Percentiles rank a stretch among this genome's conserved stretches.
Evolutionary conservation across 2,113 vertebrate species (phyloP).

Genomic region (Gracilinanus agilis): DNA sequence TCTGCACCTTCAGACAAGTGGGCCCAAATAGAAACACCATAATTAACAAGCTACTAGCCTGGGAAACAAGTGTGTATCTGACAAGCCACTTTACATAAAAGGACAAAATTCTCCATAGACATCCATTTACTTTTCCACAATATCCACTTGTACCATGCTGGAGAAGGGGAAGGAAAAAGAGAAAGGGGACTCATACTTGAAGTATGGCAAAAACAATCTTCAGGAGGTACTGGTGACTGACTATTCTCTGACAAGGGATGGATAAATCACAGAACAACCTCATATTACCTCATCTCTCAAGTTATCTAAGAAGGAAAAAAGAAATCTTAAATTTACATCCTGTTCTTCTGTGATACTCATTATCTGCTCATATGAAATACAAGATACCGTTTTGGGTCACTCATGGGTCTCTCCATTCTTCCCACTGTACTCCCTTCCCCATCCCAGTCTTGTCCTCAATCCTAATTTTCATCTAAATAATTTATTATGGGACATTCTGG

Average conservation of each 20-base stretch:
- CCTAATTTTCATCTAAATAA: background rate
- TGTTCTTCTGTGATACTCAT: background rate
- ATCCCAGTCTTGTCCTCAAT: background rate
- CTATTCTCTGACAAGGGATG: constrained; percentile 1
- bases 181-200: background rate
- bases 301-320: background rate
- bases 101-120: background rate
- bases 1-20: background rate
- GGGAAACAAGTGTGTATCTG: background rate
- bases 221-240: background rate
- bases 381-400: background rate
- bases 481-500: background rate
- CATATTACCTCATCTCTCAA: background rate
- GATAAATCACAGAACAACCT: background rate
- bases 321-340: background rate
- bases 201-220: background rate
- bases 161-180: background rate
- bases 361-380: background rate
- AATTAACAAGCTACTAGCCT: background rate
- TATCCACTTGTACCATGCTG: background rate
- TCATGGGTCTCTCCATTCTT: background rate
- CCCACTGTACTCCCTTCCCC: background rate
- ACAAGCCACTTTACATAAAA: background rate
- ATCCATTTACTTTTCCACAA: background rate
- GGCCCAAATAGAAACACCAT: background rate